Conservation (phyloP, 2,113 vertebrate species). For the Heptranchias perlo region DNA sequence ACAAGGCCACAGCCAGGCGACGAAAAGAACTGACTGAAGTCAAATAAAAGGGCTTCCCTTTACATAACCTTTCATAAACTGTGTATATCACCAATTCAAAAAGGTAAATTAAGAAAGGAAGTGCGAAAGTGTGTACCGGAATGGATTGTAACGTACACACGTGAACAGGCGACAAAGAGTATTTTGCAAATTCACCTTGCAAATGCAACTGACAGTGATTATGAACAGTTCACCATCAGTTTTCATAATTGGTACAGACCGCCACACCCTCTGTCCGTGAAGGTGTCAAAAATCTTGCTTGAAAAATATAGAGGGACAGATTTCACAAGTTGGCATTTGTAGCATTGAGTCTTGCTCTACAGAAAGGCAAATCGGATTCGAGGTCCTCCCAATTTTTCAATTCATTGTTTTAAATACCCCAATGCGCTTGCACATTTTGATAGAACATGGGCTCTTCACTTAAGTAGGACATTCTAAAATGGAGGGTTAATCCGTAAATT, state of each 20-base stretch:
- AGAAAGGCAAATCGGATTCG: not conserved
- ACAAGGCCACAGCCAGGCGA: not conserved
- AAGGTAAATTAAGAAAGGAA: not conserved
- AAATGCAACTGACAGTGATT: not conserved
- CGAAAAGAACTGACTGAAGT: not conserved
- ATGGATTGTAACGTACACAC: not conserved
- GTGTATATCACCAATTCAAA: not conserved
- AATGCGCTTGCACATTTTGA: constrained; percentile 1
- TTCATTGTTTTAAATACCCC: constrained; percentile 20
- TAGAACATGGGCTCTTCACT: not conserved
- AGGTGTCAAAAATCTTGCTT: not conserved
- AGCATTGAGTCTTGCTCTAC: not conserved
- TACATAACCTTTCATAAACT: not conserved
- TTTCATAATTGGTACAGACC: not conserved
- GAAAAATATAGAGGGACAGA: not conserved
- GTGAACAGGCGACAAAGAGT: not conserved
- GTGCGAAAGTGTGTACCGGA: not conserved
- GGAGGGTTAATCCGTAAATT: constrained; percentile 7
- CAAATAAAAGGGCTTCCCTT: not conserved
- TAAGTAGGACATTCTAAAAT: not conserved
- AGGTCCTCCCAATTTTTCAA: not conserved
- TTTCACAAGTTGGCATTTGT: not conserved
- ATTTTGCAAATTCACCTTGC: not conserved
- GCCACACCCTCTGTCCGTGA: not conserved
- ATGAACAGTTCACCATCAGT: not conserved